A percentile compares a stretch with the other conserved stretches of the same genome.
phyloP scores from a whole-genome alignment of 1,140 invertebrate species.

The Nephila pilipes region DNA sequence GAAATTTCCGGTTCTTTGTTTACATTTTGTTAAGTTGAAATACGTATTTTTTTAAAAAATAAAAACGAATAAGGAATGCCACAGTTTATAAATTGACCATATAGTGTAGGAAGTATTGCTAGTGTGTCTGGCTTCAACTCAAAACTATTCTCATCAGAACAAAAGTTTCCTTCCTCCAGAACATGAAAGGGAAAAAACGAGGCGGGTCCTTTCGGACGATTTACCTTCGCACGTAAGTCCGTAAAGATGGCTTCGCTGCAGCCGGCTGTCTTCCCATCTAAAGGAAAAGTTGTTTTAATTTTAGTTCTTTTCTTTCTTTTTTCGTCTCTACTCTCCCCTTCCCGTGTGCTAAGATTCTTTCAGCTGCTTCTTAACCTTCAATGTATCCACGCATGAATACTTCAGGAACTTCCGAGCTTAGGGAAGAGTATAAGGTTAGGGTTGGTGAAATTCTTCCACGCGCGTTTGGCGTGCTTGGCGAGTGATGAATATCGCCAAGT shows the following conservation, averaged over 20 bases:
- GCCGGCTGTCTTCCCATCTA: background rate
- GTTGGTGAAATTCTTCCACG: slow-evolving; percentile 22
- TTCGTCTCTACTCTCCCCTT: background rate
- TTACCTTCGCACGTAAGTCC: background rate
- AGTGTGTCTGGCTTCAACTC: too few relatives aligned
- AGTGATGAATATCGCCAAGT: background rate
- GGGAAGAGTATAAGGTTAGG: background rate
- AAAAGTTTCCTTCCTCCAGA: too few relatives aligned
- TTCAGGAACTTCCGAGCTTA: slow-evolving; percentile 50
- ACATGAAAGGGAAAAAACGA: background rate
- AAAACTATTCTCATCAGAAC: too few relatives aligned
- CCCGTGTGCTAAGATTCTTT: background rate
- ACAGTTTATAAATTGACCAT: too few relatives aligned
- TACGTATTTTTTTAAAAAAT: too few relatives aligned
- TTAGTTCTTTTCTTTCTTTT: background rate
- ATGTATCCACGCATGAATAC: slow-evolving; percentile 34
- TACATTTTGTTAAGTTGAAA: too few relatives aligned
- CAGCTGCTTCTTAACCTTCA: slow-evolving; percentile 32
- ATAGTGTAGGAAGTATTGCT: too few relatives aligned
- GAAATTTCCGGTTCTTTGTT: too few relatives aligned
- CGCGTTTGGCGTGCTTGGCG: background rate
- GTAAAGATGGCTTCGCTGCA: slow-evolving; percentile 16
- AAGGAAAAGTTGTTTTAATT: background rate
- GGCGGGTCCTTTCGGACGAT: background rate
- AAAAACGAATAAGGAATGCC: too few relatives aligned